Percentiles rank a stretch among this genome's conserved stretches.
These are phyloP conservation scores for Eristalis intricaria DNA, from an alignment of 2,888 invertebrate species.

Conservation along the genomic window DNA sequence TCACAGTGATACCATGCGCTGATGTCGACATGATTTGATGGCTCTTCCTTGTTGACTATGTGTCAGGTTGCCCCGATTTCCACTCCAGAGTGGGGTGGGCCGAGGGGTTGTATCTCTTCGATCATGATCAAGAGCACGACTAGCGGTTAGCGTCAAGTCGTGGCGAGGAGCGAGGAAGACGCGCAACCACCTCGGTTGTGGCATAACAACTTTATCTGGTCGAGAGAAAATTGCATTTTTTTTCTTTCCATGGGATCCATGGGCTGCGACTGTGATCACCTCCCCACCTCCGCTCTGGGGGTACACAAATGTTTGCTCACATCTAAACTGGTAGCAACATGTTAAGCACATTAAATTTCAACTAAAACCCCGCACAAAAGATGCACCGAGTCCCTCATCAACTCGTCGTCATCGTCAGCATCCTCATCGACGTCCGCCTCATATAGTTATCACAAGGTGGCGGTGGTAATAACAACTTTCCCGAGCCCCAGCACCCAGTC, in stretches of 20 bases:
- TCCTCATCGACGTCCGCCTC: conserved; percentile 12
- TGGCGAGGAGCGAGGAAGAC: conserved; percentile 19
- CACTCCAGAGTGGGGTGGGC: neutral
- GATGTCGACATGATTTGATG: conserved; percentile 71
- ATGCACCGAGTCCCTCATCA: conserved; percentile 23
- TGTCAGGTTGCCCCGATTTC: conserved; percentile 45
- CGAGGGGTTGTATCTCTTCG: conserved; percentile 29
- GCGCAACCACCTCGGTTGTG: conserved; percentile 30
- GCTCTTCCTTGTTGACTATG: conserved; percentile 62
- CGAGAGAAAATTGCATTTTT: conserved; percentile 59
- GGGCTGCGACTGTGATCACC: neutral
- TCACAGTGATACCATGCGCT: conserved; percentile 57
- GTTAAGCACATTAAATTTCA: conserved; percentile 67
- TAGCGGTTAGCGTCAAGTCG: conserved; percentile 41
- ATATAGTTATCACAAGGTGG: conserved; percentile 69
- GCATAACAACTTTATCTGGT: conserved; percentile 63
- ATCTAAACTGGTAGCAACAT: conserved; percentile 64
- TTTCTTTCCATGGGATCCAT: neutral
- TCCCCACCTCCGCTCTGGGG: conserved; percentile 6
- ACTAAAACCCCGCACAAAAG: conserved; percentile 54
- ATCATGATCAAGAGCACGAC: conserved; percentile 59
- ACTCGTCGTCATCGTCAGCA: neutral
- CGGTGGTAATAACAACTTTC: conserved; percentile 70
- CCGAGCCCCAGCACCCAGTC: conserved; percentile 7
- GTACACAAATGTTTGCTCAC: conserved; percentile 57